phyloP scores from a whole-genome alignment of 2,113 vertebrate species.

The Aviceda subcristata region DNA sequence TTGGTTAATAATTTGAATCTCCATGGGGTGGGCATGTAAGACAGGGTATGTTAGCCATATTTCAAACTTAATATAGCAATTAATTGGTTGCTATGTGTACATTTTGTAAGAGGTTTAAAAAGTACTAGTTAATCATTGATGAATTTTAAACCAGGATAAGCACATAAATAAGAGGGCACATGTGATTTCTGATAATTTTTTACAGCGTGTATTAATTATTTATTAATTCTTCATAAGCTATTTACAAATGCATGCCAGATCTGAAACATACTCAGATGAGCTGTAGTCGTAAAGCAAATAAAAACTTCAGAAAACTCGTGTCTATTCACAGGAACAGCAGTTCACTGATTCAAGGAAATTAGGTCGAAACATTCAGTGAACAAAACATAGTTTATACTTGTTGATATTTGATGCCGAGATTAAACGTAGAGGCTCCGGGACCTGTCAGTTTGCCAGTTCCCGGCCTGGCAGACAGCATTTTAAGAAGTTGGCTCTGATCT shows the following conservation, averaged over 20 bases:
- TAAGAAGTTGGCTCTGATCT: neutral
- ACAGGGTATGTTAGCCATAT: neutral
- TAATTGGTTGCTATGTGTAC: neutral
- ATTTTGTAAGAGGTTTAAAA: neutral
- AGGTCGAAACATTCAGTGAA: neutral
- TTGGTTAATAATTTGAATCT: neutral
- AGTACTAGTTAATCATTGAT: slow-evolving; percentile 20
- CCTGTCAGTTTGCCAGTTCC: neutral
- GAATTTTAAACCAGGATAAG: slow-evolving; percentile 19
- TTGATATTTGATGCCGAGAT: neutral
- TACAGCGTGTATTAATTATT: neutral
- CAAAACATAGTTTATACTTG: fast-evolving
- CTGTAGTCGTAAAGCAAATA: neutral
- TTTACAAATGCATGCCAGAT: neutral
- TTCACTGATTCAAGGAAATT: neutral
- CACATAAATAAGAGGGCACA: slow-evolving; percentile 24
- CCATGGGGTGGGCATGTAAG: neutral
- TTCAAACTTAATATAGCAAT: neutral
- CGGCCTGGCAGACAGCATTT: neutral
- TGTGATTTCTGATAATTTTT: slow-evolving; percentile 17
- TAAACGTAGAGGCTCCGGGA: neutral
- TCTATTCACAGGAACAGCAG: neutral
- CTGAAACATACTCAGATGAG: neutral
- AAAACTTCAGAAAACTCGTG: neutral
- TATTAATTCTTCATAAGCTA: neutral